Evolutionary conservation across 2,888 invertebrate genomes (phyloP).

Genomic region (Anoncus sp.): DNA sequence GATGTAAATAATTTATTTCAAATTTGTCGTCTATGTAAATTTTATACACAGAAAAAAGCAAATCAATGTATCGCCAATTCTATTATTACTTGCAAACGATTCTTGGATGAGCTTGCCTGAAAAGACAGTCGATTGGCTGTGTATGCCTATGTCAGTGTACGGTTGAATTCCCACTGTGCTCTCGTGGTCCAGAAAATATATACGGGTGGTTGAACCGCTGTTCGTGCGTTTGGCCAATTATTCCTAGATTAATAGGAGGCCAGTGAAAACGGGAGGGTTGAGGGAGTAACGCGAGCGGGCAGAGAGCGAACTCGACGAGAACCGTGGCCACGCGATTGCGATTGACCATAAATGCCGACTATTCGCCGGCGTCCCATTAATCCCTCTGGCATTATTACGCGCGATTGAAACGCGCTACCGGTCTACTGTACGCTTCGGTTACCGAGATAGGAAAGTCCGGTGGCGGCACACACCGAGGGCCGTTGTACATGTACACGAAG

Average conservation of each 20-base stretch:
- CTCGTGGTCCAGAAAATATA: conserved; percentile 58
- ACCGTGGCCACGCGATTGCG: conserved; percentile 58
- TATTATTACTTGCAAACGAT: background rate
- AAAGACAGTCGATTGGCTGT: conserved; percentile 14
- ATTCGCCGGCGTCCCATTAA: conserved; percentile 66
- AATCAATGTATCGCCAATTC: background rate
- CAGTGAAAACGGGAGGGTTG: conserved; percentile 47
- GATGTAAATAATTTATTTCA: background rate
- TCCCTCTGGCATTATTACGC: conserved; percentile 66
- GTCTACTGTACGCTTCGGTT: conserved; percentile 58
- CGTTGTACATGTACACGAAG: conserved; percentile 25
- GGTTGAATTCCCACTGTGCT: conserved; percentile 24
- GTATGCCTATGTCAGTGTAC: conserved; percentile 19
- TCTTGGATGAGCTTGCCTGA: conserved; percentile 6
- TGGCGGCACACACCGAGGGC: conserved; percentile 29
- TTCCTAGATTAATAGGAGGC: conserved; percentile 67
- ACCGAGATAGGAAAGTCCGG: conserved; percentile 47
- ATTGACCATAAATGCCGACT: conserved; percentile 69
- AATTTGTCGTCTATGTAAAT: background rate
- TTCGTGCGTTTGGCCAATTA: conserved; percentile 65
- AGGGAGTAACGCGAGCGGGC: conserved; percentile 5
- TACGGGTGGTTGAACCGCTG: conserved; percentile 54
- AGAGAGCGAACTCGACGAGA: conserved; percentile 31
- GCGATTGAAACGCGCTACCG: conserved; percentile 66
- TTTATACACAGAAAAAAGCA: background rate